Conservation (phyloP, 2,113 vertebrate genomes). For the Setophaga petechia region DNA sequence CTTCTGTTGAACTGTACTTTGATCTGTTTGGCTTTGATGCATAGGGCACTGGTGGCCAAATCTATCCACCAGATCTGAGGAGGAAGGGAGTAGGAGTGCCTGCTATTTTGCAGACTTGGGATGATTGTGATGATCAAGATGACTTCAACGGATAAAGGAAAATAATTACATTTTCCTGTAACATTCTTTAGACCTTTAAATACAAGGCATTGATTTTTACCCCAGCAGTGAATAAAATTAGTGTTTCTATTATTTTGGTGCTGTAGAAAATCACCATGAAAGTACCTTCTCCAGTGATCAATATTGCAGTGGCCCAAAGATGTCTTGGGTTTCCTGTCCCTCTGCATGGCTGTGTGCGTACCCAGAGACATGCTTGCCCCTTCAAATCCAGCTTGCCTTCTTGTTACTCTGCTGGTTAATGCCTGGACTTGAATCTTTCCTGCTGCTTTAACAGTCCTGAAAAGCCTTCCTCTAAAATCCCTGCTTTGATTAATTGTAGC, state of each 20-base stretch:
- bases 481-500: neutral
- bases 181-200: neutral
- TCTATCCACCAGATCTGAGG: neutral
- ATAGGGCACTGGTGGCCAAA: neutral
- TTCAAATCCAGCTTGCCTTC: neutral
- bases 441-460: neutral
- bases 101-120: neutral
- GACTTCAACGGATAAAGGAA: neutral
- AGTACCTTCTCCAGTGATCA: neutral
- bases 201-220: neutral
- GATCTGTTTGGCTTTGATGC: slow-evolving; percentile 2
- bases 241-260: neutral
- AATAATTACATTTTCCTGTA: neutral
- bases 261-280: neutral
- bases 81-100: neutral
- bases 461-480: neutral
- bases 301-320: neutral
- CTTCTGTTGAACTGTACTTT: neutral
- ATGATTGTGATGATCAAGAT: neutral
- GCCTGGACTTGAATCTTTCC: neutral
- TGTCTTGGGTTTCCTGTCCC: neutral
- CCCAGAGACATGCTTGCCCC: neutral
- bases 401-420: neutral
- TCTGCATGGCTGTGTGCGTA: rapidly evolving
- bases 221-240: neutral